A percentile compares a stretch with the other conserved stretches of the same genome.
Conservation (phyloP, 2,797 vertebrate species). For the Hydrophis major region DNA sequence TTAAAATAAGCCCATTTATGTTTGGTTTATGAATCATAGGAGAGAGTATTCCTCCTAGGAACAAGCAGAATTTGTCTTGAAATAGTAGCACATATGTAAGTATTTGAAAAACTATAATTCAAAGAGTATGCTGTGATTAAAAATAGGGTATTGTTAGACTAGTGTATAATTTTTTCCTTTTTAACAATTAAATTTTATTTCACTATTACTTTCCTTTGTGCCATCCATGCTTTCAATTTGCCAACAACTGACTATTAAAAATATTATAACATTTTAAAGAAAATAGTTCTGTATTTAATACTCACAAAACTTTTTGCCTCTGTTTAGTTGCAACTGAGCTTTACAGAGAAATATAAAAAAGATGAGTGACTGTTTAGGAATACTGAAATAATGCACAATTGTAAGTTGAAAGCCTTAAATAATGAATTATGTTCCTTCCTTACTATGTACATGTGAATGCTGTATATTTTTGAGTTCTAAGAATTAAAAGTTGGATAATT, state of each 20-base stretch:
- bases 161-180: neutral
- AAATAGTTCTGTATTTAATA: neutral
- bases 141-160: neutral
- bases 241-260: neutral
- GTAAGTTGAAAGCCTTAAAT: neutral
- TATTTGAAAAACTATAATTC: neutral
- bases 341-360: neutral
- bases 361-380: neutral
- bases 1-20: neutral
- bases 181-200: neutral
- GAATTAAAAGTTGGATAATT: neutral
- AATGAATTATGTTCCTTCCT: neutral
- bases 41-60: neutral
- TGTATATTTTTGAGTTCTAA: neutral
- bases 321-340: neutral
- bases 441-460: neutral
- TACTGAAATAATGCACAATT: neutral
- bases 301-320: neutral
- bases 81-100: neutral
- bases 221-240: neutral
- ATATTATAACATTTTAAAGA: neutral
- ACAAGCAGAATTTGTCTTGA: neutral
- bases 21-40: neutral
- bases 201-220: neutral
- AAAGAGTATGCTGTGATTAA: neutral